These are phyloP conservation scores for Pseudocheirus occidentalis DNA, from an alignment of 2,797 vertebrate genomes.

Conservation along the genomic window DNA sequence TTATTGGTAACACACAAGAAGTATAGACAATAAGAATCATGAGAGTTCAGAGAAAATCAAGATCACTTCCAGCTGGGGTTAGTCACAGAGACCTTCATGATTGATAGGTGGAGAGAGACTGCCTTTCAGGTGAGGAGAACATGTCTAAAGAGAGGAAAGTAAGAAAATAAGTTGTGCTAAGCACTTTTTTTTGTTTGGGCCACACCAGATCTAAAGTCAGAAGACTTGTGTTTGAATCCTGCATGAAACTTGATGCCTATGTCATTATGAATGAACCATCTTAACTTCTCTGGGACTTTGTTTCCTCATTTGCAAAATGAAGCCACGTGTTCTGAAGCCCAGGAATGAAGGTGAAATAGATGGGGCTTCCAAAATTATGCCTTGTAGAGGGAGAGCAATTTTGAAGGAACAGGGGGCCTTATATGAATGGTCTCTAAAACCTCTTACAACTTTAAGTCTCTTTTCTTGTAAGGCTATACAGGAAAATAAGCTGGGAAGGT, in stretches of 20 bases:
- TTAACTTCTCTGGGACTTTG: not conserved
- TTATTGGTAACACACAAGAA: not conserved
- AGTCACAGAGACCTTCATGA: conserved; percentile 19
- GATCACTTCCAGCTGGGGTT: not conserved
- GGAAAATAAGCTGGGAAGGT: not conserved
- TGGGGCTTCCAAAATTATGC: not conserved
- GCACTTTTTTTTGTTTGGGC: not conserved
- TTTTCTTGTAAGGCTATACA: not conserved
- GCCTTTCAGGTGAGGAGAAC: conserved; percentile 23
- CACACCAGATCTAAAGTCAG: not conserved
- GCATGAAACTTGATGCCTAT: not conserved
- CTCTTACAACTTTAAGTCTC: not conserved
- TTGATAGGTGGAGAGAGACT: not conserved
- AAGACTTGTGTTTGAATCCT: not conserved
- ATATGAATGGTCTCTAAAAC: not conserved
- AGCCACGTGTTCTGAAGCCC: not conserved
- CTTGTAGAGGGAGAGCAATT: not conserved
- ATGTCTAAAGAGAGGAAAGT: too few species aligned
- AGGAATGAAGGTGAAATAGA: not conserved
- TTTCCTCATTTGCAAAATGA: not conserved
- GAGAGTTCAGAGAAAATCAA: conserved; percentile 1
- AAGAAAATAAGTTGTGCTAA: not conserved
- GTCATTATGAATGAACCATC: not conserved
- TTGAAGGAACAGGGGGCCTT: conserved; percentile 15
- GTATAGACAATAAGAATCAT: not conserved